Evolutionary conservation across 2,888 invertebrate genomes (phyloP), one percentile per base, ranked within the genome.

Genomic region (Arrhopalites spinosus): DNA sequence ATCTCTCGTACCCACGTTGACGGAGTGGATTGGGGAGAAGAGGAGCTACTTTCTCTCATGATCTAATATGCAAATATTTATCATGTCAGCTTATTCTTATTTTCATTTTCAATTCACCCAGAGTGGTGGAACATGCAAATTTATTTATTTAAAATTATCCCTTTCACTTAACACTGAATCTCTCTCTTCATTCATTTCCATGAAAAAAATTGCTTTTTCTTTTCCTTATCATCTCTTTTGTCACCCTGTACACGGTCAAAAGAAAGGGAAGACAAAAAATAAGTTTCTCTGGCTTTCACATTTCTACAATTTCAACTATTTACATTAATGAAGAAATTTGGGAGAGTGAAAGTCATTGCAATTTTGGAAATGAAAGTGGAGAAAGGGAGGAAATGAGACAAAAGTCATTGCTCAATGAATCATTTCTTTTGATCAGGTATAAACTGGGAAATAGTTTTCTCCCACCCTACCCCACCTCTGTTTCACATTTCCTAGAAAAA

Each of bases 41-140:
- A 36, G 3, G 36, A 11, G 36, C 5, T 7, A 11, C 11, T 3
- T 36, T 36, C 11, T 36, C 36, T 15, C 50, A 8, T n/a, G 50
- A 3, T 30, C 1, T 30, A 64, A 64, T 64, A 64, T 64, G 30
- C 43, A 64, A 64, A 36, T 64, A 64, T 64, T 64, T 64, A 64
- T 64, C 64, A 64, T 64, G 17, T 64, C 36, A 29, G 43, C 30
- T 64, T 64, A 27, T 3, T 25, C n/a, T 61, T 17, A 53, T 20
- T 20, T 53, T 15, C 8, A 45, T n/a, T 36, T 36, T 36, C 36
- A 36, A 36, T 36, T 36, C 36, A 36, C 5, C 36, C 36, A 36
- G 5, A 36, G 3, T 36, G 3, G 36, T 7, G 36, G 36, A 36
- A 7, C 5, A 36, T 36, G 11, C 36, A 36, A 11, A 36, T 3